These are phyloP conservation scores for Serinus canaria DNA, from an alignment of 2,113 vertebrate species.

Conservation along the genomic window DNA sequence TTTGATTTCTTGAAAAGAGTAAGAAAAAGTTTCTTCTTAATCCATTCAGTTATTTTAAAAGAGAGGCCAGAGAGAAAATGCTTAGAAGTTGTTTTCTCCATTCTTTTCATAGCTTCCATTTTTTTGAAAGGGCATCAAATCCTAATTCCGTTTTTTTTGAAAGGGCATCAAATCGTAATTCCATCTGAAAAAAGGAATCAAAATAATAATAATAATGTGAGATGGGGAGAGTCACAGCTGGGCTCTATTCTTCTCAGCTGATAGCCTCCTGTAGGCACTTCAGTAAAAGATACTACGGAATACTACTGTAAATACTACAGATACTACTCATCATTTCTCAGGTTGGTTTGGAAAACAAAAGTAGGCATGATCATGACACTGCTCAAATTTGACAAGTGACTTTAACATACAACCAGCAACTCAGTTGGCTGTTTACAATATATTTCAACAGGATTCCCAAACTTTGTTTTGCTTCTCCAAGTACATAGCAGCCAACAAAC, in stretches of 20 bases:
- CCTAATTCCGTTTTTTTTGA: not conserved
- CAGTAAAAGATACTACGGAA: not conserved
- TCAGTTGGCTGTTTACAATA: fast-evolving
- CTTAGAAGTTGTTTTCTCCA: not conserved
- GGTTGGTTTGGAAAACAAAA: not conserved
- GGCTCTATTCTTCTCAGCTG: not conserved
- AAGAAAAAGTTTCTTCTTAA: not conserved
- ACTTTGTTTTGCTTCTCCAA: not conserved
- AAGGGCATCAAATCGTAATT: not conserved
- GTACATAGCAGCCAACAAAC: not conserved
- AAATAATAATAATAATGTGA: not conserved
- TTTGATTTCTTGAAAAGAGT: constrained; percentile 43
- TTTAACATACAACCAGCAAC: not conserved
- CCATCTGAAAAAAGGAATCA: not conserved
- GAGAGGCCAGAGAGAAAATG: not conserved
- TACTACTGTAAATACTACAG: not conserved
- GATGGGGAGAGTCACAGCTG: not conserved
- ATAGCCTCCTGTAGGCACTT: not conserved
- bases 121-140: not conserved
- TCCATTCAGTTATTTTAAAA: not conserved
- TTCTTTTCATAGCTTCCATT: not conserved
- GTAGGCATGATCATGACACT: not conserved
- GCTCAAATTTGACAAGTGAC: not conserved
- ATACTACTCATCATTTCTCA: not conserved
- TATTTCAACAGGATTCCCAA: not conserved